Percentiles rank a stretch among this genome's conserved stretches.
Conservation (phyloP, 2,113 vertebrate species). For the Stegostoma tigrinum region DNA sequence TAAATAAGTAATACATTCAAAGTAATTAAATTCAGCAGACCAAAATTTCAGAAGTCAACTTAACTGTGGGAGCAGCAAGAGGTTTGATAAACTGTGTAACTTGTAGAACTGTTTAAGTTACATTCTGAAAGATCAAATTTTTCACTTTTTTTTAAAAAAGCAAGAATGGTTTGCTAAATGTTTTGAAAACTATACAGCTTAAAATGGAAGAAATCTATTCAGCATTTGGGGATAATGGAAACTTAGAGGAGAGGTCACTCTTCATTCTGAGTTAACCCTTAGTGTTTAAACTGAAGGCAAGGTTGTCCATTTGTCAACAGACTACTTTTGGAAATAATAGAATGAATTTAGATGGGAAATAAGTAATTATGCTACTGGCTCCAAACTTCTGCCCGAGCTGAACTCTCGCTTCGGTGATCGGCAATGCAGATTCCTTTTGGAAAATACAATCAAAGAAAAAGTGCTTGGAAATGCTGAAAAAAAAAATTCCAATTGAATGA, state of each 20-base stretch:
- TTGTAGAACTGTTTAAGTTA: no score
- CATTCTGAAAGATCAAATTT: not conserved
- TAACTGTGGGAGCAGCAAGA: not conserved
- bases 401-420: not conserved
- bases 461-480: not conserved
- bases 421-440: not conserved
- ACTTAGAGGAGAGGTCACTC: not conserved
- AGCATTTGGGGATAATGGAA: not conserved
- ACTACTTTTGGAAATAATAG: not conserved
- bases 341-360: not conserved
- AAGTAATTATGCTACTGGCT: not conserved
- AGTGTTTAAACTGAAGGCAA: not conserved
- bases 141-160: not conserved
- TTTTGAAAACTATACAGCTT: not conserved
- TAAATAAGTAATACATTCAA: not conserved
- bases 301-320: not conserved
- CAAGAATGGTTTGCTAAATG: not conserved
- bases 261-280: not conserved
- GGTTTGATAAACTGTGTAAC: not conserved
- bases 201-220: not conserved
- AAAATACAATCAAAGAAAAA: not conserved
- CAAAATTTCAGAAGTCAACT: not conserved
- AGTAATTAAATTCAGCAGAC: conserved; percentile 21
- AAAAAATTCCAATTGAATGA: not conserved
- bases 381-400: not conserved